These are phyloP conservation scores for Cyprichromis sp. DNA, from an alignment of 2,113 vertebrate genomes.

Conservation along the genomic window DNA sequence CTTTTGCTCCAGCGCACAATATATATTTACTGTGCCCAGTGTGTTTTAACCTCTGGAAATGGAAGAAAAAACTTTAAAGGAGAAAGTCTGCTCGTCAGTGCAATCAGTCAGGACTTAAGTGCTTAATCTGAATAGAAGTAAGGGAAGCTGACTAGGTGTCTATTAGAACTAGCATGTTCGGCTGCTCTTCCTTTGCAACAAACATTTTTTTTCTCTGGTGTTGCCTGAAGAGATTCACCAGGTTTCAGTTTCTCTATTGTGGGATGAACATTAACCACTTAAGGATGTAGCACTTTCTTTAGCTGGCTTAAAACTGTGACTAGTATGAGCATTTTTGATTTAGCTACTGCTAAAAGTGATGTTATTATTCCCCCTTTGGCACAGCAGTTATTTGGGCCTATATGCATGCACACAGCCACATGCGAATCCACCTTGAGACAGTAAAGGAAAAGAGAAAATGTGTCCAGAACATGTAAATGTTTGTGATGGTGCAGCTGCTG, in stretches of 20 bases:
- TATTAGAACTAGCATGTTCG: background rate
- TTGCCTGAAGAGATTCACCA: background rate
- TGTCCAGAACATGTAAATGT: conserved; percentile 55
- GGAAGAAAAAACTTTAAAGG: background rate
- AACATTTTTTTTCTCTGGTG: background rate
- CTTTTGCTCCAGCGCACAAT: background rate
- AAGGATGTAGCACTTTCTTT: background rate
- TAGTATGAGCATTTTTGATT: background rate
- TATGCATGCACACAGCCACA: background rate
- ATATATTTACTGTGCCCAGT: background rate
- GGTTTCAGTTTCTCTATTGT: conserved; percentile 27
- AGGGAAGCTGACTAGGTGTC: background rate
- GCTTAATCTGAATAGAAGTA: background rate
- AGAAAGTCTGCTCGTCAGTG: rapidly evolving
- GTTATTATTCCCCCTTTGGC: background rate
- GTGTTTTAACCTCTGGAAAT: background rate
- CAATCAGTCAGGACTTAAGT: background rate
- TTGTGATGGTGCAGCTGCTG: conserved; percentile 44
- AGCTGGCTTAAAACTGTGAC: background rate
- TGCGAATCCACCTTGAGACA: background rate
- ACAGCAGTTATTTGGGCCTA: background rate
- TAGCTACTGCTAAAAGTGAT: background rate
- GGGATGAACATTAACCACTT: conserved; percentile 13
- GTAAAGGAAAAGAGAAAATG: background rate
- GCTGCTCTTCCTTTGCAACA: background rate